phyloP scores from a whole-genome alignment of 2,888 invertebrate species.

The Theodoxus fluviatilis region DNA sequence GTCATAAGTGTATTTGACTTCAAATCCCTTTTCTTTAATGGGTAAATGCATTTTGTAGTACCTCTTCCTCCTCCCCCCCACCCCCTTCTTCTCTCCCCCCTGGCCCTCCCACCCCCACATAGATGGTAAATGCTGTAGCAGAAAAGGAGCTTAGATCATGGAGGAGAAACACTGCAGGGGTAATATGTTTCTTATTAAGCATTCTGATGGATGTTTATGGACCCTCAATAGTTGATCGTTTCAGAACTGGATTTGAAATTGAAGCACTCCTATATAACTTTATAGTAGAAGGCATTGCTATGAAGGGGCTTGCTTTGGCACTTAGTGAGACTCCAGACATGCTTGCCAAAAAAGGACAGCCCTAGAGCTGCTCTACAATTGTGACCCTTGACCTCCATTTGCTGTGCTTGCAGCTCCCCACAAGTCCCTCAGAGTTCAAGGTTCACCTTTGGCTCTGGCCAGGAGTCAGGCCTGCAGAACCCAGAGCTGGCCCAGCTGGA shows the following conservation, averaged over 20 bases:
- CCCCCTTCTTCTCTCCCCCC: background rate
- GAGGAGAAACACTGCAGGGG: background rate
- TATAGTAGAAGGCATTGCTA: too few relatives aligned
- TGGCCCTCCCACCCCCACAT: background rate
- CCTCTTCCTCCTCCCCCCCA: background rate
- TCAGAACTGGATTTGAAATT: too few relatives aligned
- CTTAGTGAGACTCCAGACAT: too few relatives aligned
- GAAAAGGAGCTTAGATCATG: background rate
- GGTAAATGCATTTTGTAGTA: background rate
- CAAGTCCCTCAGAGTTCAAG: constrained; percentile 71
- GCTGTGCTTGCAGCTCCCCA: constrained; percentile 75
- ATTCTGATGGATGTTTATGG: too few relatives aligned
- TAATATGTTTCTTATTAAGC: too few relatives aligned
- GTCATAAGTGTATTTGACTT: too few relatives aligned
- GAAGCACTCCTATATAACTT: too few relatives aligned
- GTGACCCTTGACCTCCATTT: background rate
- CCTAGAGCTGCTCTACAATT: background rate
- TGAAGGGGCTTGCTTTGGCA: too few relatives aligned
- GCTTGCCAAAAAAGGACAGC: background rate
- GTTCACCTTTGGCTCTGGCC: constrained; percentile 61
- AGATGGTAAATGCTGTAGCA: background rate
- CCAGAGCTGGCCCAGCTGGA: constrained; percentile 67
- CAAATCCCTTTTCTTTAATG: too few relatives aligned
- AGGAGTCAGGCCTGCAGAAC: constrained; percentile 62
- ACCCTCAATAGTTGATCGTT: too few relatives aligned